Evolutionary conservation across 92 coral and sea anemone species (phyloP).

Genomic region (Heteractis magnifica): DNA sequence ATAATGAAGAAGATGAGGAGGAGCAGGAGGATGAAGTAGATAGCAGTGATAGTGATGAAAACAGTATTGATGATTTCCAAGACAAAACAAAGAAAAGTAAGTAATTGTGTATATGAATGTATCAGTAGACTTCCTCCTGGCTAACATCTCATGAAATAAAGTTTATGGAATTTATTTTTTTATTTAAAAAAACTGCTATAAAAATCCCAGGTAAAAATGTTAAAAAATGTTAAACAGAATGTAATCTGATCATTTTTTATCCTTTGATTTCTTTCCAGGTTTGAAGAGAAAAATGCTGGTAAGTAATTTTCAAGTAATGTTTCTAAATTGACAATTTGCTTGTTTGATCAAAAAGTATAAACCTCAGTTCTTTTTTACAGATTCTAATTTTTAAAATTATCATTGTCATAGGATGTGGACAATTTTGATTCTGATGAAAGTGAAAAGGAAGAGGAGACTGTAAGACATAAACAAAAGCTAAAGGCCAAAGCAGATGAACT

Average conservation of each 20-base stretch:
- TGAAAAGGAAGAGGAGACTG: conserved; percentile 8
- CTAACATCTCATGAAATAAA: too few relatives aligned
- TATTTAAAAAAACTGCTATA: too few relatives aligned
- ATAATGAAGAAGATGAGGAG: conserved; percentile 24
- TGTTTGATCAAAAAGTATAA: not conserved
- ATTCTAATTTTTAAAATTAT: too few relatives aligned
- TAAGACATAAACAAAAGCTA: not conserved
- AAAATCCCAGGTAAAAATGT: too few relatives aligned
- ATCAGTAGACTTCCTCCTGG: too few relatives aligned
- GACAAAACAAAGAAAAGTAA: not conserved
- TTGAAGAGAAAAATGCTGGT: not conserved
- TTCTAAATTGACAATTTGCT: not conserved
- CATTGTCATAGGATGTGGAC: not conserved
- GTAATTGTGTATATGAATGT: not conserved
- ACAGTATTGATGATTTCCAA: not conserved
- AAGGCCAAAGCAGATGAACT: not conserved
- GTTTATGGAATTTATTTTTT: too few relatives aligned
- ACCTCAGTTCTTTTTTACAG: not conserved
- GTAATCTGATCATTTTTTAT: too few relatives aligned
- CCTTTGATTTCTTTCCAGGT: not conserved
- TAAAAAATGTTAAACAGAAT: too few relatives aligned
- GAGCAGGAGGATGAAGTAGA: conserved; percentile 9
- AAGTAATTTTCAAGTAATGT: not conserved
- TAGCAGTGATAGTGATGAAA: conserved; percentile 17
- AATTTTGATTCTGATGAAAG: conserved; percentile 9